phyloP scores from a whole-genome alignment of 2,113 vertebrate genomes.

The Trematomus loennbergii region DNA sequence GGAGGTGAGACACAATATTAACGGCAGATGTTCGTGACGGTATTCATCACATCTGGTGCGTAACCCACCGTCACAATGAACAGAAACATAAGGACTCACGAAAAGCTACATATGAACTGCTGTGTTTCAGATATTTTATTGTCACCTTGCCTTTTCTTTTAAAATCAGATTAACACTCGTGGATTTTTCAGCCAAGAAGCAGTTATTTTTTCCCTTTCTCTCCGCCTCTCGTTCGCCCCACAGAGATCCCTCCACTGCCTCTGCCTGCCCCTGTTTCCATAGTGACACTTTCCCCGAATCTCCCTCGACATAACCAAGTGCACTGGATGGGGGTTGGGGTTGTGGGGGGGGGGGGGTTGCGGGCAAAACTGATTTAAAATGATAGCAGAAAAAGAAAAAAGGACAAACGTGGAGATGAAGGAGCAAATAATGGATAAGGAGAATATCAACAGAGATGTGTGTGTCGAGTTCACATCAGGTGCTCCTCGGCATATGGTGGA shows the following conservation, averaged over 20 bases:
- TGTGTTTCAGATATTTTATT: neutral
- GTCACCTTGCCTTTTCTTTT: neutral
- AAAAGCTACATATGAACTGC: neutral
- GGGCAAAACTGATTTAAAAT: conserved; percentile 42
- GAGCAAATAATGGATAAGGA: conserved; percentile 64
- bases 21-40: neutral
- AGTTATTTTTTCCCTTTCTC: conserved; percentile 38
- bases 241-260: conserved; percentile 72
- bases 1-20: neutral
- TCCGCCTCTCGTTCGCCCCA: conserved; percentile 22
- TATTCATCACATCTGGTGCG: conserved; percentile 11
- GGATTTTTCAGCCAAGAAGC: conserved; percentile 64
- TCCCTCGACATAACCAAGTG: conserved; percentile 75
- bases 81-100: conserved; percentile 14
- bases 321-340: conserved; percentile 59
- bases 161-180: conserved; percentile 28
- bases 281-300: conserved; percentile 83
- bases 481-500: conserved; percentile 76
- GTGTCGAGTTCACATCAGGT: conserved; percentile 61
- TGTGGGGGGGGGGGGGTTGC: conserved; percentile 50
- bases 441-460: conserved; percentile 50
- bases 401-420: conserved; percentile 47
- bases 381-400: conserved; percentile 6
- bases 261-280: conserved; percentile 83
- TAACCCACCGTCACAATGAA: neutral